phyloP scores from a whole-genome alignment of 2,797 vertebrate genomes.

The Fistularia commersonii region DNA sequence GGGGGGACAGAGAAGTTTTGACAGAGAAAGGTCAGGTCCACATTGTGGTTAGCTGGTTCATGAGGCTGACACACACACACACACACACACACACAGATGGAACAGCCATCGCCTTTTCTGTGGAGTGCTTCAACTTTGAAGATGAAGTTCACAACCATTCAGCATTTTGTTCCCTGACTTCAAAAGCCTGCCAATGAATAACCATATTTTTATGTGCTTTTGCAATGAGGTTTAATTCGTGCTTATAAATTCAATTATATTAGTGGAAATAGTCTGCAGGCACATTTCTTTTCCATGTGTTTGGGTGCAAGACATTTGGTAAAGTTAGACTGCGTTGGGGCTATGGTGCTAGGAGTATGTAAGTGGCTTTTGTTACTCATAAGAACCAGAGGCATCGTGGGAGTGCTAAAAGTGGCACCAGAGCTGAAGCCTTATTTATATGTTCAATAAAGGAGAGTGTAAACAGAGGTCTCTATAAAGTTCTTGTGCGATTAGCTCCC shows the following conservation, averaged over 20 bases:
- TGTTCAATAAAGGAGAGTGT: conserved; percentile 68
- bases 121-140: conserved; percentile 40
- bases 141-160: conserved; percentile 27
- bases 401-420: conserved; percentile 60
- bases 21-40: conserved; percentile 37
- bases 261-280: conserved; percentile 45
- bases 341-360: conserved; percentile 28
- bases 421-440: conserved; percentile 65
- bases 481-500: conserved; percentile 47
- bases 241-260: conserved; percentile 50
- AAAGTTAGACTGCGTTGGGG: conserved; percentile 18
- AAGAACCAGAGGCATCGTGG: conserved; percentile 51
- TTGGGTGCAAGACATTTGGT: conserved; percentile 32
- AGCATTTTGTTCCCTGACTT: conserved; percentile 29
- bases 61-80: conserved; percentile 1
- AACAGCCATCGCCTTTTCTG: conserved; percentile 30
- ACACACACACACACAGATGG: conserved; percentile 27
- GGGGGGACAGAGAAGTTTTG: conserved; percentile 10
- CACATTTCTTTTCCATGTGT: conserved; percentile 40
- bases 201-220: conserved; percentile 38
- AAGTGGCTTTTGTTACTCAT: conserved; percentile 57
- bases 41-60: conserved; percentile 31
- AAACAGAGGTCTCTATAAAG: conserved; percentile 73
- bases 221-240: conserved; percentile 46
- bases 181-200: conserved; percentile 46